A percentile compares a stretch with the other conserved stretches of the same genome.
Evolutionary conservation across 2,888 invertebrate species (phyloP).

Genomic region (Arctia plantaginis): DNA sequence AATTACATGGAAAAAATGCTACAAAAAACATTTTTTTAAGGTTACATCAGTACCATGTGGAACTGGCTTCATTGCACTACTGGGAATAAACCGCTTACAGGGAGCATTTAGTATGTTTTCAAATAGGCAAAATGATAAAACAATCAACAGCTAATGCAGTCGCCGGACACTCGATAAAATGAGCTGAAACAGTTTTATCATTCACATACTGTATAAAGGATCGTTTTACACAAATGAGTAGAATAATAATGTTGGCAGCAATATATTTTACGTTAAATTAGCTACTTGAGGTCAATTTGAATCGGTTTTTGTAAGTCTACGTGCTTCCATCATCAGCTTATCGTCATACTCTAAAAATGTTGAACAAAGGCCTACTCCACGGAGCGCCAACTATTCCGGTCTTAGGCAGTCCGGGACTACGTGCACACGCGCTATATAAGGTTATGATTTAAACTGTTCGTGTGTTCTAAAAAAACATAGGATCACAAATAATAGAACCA

Average conservation of each 20-base stretch:
- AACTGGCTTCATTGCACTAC: too few relatives aligned
- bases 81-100: too few relatives aligned
- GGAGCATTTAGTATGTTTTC: not conserved
- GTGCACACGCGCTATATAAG: too few relatives aligned
- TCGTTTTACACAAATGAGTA: not conserved
- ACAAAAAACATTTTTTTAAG: too few relatives aligned
- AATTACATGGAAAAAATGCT: too few relatives aligned
- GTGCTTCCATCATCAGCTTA: not conserved
- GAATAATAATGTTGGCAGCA: not conserved
- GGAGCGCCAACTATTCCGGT: not conserved
- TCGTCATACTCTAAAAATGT: not conserved
- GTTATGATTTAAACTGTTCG: too few relatives aligned
- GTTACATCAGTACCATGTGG: too few relatives aligned
- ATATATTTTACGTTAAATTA: not conserved
- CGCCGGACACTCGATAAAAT: not conserved
- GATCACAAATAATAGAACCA: too few relatives aligned
- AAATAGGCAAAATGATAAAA: not conserved
- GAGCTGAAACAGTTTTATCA: not conserved
- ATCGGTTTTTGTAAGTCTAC: not conserved
- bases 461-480: too few relatives aligned
- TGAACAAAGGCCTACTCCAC: not conserved
- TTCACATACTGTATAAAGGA: not conserved
- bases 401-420: not conserved
- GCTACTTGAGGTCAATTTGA: not conserved
- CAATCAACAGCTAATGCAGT: not conserved